A percentile compares a stretch with the other conserved stretches of the same genome.
phyloP scores from a whole-genome alignment of 2,113 vertebrate genomes.

The Pyxicephalus adspersus region DNA sequence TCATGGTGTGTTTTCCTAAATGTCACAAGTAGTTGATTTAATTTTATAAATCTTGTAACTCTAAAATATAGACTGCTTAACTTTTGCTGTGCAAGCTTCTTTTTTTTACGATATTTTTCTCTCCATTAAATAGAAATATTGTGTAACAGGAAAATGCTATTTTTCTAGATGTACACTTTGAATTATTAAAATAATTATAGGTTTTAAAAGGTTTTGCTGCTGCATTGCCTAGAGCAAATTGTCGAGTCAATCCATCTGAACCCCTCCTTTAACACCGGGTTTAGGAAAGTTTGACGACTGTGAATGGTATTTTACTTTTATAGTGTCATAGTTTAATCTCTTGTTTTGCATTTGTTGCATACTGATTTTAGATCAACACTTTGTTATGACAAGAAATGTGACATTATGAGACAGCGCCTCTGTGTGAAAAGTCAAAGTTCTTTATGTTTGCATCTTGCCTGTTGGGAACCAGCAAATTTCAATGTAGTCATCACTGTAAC shows the following conservation, averaged over 20 bases:
- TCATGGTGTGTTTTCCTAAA: no score
- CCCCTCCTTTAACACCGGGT: constrained; percentile 30
- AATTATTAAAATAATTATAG: constrained; percentile 53
- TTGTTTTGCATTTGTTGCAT: constrained; percentile 42
- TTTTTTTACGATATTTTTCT: constrained; percentile 17
- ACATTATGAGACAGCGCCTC: constrained; percentile 19
- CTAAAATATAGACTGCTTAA: background rate
- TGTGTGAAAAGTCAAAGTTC: constrained; percentile 20
- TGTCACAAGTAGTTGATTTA: no score
- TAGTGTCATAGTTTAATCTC: constrained; percentile 36
- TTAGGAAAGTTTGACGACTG: constrained; percentile 27
- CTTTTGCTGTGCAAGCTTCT: constrained; percentile 4
- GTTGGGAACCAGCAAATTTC: background rate
- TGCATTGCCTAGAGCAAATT: constrained; percentile 32
- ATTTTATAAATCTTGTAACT: no score
- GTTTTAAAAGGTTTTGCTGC: constrained; percentile 34
- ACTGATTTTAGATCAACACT: constrained; percentile 29
- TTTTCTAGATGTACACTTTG: constrained; percentile 26
- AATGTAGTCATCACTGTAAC: background rate
- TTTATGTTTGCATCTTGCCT: background rate
- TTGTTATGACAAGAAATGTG: constrained; percentile 18
- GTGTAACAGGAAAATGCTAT: constrained; percentile 40
- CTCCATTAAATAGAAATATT: constrained; percentile 35
- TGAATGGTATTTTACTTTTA: constrained; percentile 26
- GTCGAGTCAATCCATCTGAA: constrained; percentile 8